A percentile compares a stretch with the other conserved stretches of the same genome.
These are phyloP conservation scores for Tachycineta bicolor DNA, from an alignment of 2,113 vertebrate genomes.

Conservation along the genomic window DNA sequence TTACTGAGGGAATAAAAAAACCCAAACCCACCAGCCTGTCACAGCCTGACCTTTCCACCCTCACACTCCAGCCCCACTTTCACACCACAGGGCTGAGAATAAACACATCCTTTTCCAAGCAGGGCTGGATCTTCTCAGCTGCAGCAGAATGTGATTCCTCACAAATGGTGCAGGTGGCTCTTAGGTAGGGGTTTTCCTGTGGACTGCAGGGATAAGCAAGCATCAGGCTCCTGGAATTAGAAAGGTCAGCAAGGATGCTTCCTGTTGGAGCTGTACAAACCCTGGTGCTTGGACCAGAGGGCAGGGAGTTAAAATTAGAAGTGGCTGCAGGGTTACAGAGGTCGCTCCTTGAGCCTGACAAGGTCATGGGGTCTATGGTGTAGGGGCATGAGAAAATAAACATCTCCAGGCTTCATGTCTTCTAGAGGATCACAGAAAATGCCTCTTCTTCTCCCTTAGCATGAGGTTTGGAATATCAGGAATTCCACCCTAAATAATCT, in stretches of 20 bases:
- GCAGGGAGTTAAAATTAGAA: slow-evolving; percentile 31
- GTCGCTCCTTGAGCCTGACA: background rate
- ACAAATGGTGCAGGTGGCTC: background rate
- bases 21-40: background rate
- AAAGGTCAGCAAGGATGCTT: slow-evolving; percentile 24
- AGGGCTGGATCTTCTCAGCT: background rate
- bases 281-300: background rate
- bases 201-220: background rate
- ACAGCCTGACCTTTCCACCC: slow-evolving; percentile 8
- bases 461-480: background rate
- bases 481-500: background rate
- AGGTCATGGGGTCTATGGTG: background rate
- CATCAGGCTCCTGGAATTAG: background rate
- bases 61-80: background rate
- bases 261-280: background rate
- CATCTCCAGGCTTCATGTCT: background rate
- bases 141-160: background rate
- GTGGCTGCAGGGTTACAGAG: rapidly evolving
- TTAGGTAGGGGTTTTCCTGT: background rate
- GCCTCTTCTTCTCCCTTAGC: background rate
- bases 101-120: background rate
- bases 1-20: background rate
- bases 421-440: background rate
- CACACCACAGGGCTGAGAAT: background rate
- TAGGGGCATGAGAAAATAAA: background rate